A percentile compares a stretch with the other conserved stretches of the same genome.
phyloP scores from a whole-genome alignment of 92 coral and sea anemone species.

The Actinernus sp. region DNA sequence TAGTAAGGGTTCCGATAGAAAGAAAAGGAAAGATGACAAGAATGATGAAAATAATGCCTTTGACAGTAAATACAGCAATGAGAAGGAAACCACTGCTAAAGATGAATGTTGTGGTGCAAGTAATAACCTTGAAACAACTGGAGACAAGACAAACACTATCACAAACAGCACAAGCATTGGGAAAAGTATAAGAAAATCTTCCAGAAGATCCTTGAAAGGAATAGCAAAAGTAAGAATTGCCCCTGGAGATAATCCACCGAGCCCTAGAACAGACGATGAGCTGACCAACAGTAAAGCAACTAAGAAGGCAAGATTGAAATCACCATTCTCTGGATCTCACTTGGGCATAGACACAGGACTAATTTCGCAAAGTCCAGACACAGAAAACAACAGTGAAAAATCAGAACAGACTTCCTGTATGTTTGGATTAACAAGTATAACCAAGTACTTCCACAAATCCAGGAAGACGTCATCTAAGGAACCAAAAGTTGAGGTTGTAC shows the following conservation, averaged over 20 bases:
- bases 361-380: no score
- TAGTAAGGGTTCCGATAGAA: no score
- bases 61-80: no score
- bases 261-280: neutral
- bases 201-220: neutral
- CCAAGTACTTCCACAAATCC: constrained; percentile 72
- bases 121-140: no score
- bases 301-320: neutral
- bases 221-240: neutral
- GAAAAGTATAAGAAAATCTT: neutral
- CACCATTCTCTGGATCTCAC: neutral
- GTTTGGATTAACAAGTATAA: constrained; percentile 24
- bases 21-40: no score
- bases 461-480: constrained; percentile 24
- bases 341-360: no score
- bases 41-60: no score
- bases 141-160: no score
- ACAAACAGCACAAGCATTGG: no score
- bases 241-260: neutral
- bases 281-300: neutral
- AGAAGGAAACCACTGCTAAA: no score
- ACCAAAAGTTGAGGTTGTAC: neutral
- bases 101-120: no score
- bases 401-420: neutral
- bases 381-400: no score